phyloP scores from a whole-genome alignment of 2,113 vertebrate genomes.

The Neodontobutis hainanensis region DNA sequence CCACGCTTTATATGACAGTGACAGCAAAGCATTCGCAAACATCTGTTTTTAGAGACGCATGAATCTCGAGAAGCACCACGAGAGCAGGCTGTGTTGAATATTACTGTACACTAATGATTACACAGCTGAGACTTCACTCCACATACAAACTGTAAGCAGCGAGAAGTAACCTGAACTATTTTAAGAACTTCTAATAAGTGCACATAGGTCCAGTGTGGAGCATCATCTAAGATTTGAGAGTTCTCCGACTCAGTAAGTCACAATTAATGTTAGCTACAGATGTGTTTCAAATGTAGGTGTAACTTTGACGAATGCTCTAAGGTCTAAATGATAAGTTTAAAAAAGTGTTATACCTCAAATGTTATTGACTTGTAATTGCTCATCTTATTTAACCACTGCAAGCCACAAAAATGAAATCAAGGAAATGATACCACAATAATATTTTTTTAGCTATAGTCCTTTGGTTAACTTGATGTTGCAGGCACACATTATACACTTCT shows the following conservation, averaged over 20 bases:
- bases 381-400: background rate
- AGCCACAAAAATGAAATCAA: background rate
- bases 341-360: too few relatives aligned
- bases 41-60: constrained; percentile 22
- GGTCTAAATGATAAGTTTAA: too few relatives aligned
- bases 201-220: too few relatives aligned
- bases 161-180: background rate
- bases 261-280: background rate
- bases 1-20: constrained; percentile 11
- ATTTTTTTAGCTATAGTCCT: too few relatives aligned
- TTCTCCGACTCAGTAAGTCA: background rate
- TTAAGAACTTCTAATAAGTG: background rate
- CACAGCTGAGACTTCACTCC: background rate
- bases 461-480: background rate
- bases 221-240: background rate
- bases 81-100: background rate
- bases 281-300: background rate
- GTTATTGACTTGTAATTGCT: background rate
- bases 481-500: too few relatives aligned
- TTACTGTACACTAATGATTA: background rate
- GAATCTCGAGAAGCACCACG: constrained; percentile 4
- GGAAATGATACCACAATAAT: too few relatives aligned
- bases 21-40: constrained; percentile 5
- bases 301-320: too few relatives aligned
- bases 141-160: background rate